A percentile compares a stretch with the other conserved stretches of the same genome.
Conservation (phyloP, 2,113 vertebrate genomes). For the Platysteira castanea region DNA sequence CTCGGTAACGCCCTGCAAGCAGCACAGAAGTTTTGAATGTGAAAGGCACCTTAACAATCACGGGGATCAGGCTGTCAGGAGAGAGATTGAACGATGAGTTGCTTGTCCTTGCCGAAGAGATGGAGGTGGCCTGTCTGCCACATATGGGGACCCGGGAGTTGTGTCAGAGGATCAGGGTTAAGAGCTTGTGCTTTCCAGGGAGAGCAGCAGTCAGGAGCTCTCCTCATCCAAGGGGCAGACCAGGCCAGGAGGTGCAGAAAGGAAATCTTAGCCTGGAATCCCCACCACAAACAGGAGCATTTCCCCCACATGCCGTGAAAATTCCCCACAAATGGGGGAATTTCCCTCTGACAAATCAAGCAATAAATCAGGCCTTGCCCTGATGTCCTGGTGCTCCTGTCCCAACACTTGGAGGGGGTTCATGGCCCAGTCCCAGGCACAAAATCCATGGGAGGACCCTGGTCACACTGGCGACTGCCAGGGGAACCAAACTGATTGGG, state of each 20-base stretch:
- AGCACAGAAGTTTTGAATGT: not conserved
- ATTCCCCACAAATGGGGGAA: not conserved
- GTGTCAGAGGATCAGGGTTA: not conserved
- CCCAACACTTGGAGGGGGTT: not conserved
- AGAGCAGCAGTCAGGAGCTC: not conserved
- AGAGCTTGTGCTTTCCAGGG: not conserved
- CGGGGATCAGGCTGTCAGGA: not conserved
- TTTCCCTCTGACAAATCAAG: not conserved
- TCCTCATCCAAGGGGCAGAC: not conserved
- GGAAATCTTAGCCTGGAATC: not conserved
- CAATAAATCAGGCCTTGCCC: not conserved
- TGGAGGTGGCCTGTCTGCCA: not conserved
- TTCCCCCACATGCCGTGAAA: accelerated
- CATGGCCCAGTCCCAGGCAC: not conserved
- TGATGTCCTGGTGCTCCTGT: accelerated
- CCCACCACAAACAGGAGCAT: not conserved
- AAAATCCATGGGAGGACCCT: not conserved
- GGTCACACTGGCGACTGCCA: not conserved
- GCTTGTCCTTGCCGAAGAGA: not conserved
- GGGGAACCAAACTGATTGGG: not conserved
- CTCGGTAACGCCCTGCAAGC: not conserved
- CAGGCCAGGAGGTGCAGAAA: too few species aligned
- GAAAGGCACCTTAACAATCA: not conserved
- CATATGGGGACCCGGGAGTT: not conserved
- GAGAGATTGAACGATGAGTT: not conserved